Evolutionary conservation across 2,113 vertebrate species (phyloP).

Genomic region (Epinephelus lanceolatus): DNA sequence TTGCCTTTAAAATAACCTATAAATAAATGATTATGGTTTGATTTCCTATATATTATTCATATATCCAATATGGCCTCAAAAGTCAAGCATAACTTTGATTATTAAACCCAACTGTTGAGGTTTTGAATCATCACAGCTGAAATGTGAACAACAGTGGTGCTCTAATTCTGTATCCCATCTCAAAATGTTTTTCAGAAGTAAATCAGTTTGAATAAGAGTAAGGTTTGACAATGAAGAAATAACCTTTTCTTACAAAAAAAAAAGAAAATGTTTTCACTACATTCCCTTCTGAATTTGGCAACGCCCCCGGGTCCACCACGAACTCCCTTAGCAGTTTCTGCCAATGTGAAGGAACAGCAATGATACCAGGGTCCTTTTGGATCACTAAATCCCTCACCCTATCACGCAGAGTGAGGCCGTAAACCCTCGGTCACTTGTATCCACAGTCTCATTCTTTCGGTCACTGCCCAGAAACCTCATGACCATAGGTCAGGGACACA

Average conservation of each 20-base stretch:
- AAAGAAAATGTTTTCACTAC: background rate
- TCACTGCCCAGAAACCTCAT: constrained; percentile 58
- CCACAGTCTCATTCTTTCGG: constrained; percentile 46
- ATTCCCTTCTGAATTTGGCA: constrained; percentile 7
- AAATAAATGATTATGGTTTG: background rate
- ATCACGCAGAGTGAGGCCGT: constrained; percentile 40
- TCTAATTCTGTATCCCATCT: background rate
- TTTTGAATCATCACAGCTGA: background rate
- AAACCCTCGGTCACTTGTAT: constrained; percentile 45
- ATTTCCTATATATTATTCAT: background rate
- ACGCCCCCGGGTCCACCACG: background rate
- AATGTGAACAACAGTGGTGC: background rate
- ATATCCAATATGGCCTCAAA: background rate
- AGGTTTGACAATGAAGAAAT: background rate
- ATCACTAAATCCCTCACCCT: constrained; percentile 56
- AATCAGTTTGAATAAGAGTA: background rate
- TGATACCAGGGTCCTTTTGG: constrained; percentile 53
- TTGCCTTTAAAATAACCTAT: no score
- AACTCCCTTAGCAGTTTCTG: constrained; percentile 34
- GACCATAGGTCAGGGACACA: constrained; percentile 35
- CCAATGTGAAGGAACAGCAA: constrained; percentile 34
- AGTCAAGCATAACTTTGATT: background rate
- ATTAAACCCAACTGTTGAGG: background rate
- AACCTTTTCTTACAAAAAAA: background rate
- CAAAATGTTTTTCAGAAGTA: background rate